phyloP scores from a whole-genome alignment of 2,113 vertebrate genomes.

The Microcebus murinus region DNA sequence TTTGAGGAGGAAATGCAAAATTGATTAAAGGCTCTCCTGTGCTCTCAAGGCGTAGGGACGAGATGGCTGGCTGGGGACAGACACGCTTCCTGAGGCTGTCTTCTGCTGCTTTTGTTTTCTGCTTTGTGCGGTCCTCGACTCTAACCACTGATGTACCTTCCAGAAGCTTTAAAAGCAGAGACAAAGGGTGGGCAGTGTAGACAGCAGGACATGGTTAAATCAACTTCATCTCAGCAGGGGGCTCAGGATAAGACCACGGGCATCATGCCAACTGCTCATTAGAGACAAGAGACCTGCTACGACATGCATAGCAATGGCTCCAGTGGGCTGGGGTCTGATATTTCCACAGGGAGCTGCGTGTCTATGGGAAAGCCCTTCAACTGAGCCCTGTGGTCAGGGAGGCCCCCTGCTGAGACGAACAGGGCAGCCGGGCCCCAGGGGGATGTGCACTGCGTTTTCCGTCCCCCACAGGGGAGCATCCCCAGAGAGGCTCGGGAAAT shows the following conservation, averaged over 20 bases:
- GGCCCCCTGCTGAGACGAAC: not conserved
- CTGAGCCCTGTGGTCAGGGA: not conserved
- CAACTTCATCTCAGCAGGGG: not conserved
- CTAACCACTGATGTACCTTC: not conserved
- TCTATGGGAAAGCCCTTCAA: not conserved
- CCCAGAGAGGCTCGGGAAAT: not conserved
- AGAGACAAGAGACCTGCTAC: not conserved
- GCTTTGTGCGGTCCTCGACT: not conserved
- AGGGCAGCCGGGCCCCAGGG: not conserved
- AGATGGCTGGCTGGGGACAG: not conserved
- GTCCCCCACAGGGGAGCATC: not conserved
- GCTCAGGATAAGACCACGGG: not conserved
- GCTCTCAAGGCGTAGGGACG: accelerated
- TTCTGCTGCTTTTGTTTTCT: not conserved
- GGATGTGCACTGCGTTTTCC: not conserved
- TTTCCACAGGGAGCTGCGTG: conserved; percentile 2
- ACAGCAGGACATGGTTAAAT: conserved; percentile 21
- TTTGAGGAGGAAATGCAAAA: not conserved
- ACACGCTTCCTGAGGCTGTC: not conserved
- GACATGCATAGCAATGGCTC: not conserved
- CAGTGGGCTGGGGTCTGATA: not conserved
- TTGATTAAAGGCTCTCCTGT: not conserved
- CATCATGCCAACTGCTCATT: not conserved
- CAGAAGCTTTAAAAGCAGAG: not conserved
- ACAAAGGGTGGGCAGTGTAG: not conserved